phyloP scores from a whole-genome alignment of 1,140 invertebrate genomes.

The Conopomorpha cramerella region DNA sequence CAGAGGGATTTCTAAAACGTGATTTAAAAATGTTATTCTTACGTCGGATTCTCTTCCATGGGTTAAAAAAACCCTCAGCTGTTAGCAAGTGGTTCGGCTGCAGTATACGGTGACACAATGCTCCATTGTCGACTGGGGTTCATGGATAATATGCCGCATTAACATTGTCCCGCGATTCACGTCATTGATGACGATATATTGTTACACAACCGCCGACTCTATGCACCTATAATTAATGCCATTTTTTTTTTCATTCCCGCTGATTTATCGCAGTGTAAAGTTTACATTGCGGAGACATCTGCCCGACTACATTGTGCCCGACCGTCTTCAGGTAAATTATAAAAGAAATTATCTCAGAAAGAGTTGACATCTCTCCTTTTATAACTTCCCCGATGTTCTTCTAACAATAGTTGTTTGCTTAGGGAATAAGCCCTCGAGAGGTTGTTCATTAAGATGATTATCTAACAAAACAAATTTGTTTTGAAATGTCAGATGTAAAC shows the following conservation, averaged over 20 bases:
- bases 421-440: slow-evolving; percentile 19
- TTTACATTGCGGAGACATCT: slow-evolving; percentile 55
- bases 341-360: slow-evolving; percentile 47
- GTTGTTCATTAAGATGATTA: slow-evolving; percentile 10
- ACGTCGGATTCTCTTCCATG: too few relatives aligned
- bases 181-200: slow-evolving; percentile 57
- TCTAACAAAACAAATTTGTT: too few relatives aligned
- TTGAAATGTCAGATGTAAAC: too few relatives aligned
- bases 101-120: too few relatives aligned
- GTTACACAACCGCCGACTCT: slow-evolving; percentile 24
- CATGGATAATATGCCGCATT: slow-evolving; percentile 55
- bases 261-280: slow-evolving; percentile 41
- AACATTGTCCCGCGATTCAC: slow-evolving; percentile 49
- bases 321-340: slow-evolving; percentile 44
- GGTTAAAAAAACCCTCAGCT: too few relatives aligned
- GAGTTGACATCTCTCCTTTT: slow-evolving; percentile 46
- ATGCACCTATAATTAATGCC: slow-evolving; percentile 52
- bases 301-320: slow-evolving; percentile 33
- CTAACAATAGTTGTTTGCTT: slow-evolving; percentile 45
- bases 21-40: too few relatives aligned
- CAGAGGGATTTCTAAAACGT: too few relatives aligned
- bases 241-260: slow-evolving; percentile 36
- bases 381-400: slow-evolving; percentile 33
- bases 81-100: too few relatives aligned
- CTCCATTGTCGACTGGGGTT: slow-evolving; percentile 47